These are phyloP conservation scores for Halictus rubicundus DNA, from an alignment of 1,140 invertebrate genomes.

Conservation along the genomic window DNA sequence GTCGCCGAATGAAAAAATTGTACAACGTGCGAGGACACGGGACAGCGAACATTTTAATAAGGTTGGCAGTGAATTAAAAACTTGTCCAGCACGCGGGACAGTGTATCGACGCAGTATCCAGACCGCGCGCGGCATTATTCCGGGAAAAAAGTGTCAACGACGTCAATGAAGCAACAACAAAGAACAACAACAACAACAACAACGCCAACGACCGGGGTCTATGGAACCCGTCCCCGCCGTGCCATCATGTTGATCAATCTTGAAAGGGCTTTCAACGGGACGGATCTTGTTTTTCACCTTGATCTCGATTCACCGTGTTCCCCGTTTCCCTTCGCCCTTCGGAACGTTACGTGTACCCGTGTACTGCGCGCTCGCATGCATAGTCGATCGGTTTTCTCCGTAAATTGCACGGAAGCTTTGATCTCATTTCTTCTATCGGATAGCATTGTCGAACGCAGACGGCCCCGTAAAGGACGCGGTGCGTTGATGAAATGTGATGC, in stretches of 20 bases:
- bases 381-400: constrained; percentile 1
- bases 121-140: background rate
- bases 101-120: background rate
- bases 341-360: constrained; percentile 11
- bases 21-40: too few species aligned
- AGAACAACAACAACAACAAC: background rate
- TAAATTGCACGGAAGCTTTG: constrained; percentile 34
- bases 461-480: constrained; percentile 11
- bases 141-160: background rate
- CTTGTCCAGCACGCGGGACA: too few species aligned
- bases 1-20: too few species aligned
- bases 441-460: constrained; percentile 31
- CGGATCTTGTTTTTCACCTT: background rate
- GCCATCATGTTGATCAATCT: constrained; percentile 11
- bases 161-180: constrained; percentile 11
- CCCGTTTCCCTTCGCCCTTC: background rate
- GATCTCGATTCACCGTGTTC: constrained; percentile 4
- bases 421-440: constrained; percentile 26
- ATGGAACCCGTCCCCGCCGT: background rate
- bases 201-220: too few species aligned
- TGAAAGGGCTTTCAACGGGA: constrained; percentile 23
- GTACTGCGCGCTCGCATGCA: constrained; percentile 1
- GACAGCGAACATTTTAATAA: too few species aligned
- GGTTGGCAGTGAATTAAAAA: too few species aligned
- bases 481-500: constrained; percentile 11